A percentile compares a stretch with the other conserved stretches of the same genome.
Evolutionary conservation across 2,113 vertebrate species (phyloP).

Genomic region (Emberiza fucata): DNA sequence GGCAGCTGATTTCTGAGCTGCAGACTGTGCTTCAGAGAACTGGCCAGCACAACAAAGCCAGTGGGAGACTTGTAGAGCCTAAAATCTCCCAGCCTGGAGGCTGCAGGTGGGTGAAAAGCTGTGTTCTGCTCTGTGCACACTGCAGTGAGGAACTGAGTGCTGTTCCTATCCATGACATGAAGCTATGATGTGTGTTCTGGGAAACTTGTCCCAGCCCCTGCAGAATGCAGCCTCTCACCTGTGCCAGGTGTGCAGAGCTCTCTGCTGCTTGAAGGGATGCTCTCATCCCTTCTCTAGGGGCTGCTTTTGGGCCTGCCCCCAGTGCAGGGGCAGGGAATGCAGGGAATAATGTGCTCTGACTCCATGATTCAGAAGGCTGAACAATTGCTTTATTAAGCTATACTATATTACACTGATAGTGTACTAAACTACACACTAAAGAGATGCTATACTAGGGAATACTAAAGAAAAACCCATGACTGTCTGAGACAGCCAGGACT

Average conservation of each 20-base stretch:
- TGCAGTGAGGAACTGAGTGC: not conserved
- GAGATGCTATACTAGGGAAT: too few relatives aligned
- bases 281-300: not conserved
- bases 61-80: not conserved
- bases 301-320: not conserved
- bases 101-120: not conserved
- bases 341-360: too few relatives aligned
- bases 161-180: not conserved
- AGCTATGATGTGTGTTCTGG: not conserved
- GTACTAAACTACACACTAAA: too few relatives aligned
- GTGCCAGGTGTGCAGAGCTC: not conserved
- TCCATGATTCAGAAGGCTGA: too few relatives aligned
- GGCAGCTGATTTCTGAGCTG: not conserved
- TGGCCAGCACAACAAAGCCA: not conserved
- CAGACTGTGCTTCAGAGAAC: not conserved
- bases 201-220: not conserved
- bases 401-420: too few relatives aligned
- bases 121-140: fast-evolving
- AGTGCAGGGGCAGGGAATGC: too few relatives aligned
- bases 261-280: not conserved
- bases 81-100: not conserved
- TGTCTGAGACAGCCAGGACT: too few relatives aligned
- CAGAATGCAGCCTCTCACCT: not conserved
- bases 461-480: too few relatives aligned
- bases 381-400: too few relatives aligned